Evolutionary conservation across 2,113 vertebrate genomes (phyloP).

Genomic region (Holacanthus passer): DNA sequence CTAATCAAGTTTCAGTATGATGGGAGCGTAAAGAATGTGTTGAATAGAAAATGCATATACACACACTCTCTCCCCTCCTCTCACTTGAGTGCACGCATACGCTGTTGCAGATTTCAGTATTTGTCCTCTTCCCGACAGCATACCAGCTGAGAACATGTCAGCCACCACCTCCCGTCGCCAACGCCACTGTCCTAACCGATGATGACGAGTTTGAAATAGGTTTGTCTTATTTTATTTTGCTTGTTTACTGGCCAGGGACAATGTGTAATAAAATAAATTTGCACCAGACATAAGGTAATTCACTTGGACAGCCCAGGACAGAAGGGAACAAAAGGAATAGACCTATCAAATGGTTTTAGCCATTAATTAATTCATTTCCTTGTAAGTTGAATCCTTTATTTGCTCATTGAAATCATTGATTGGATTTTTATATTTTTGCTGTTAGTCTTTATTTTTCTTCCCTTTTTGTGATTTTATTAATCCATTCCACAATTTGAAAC

Average conservation of each 20-base stretch:
- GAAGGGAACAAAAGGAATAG: not conserved
- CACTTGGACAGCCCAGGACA: conserved; percentile 8
- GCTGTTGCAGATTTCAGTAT: conserved; percentile 28
- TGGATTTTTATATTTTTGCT: not conserved
- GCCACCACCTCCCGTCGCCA: conserved; percentile 88
- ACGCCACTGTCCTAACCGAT: conserved; percentile 93
- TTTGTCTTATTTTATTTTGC: conserved; percentile 77
- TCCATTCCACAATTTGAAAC: not conserved
- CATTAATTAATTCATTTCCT: conserved; percentile 2
- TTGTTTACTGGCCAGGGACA: conserved; percentile 40
- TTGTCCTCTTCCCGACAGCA: conserved; percentile 81
- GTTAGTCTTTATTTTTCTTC: not conserved
- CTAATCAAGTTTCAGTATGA: conserved; percentile 50
- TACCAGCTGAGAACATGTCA: conserved; percentile 96
- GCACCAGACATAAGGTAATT: conserved; percentile 13
- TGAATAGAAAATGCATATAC: conserved; percentile 10
- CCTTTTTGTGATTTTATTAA: not conserved
- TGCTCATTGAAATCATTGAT: not conserved
- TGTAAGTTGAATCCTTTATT: not conserved
- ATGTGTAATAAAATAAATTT: conserved; percentile 32
- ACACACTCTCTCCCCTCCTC: not conserved
- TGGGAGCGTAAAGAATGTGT: conserved; percentile 23
- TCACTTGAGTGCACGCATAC: not conserved
- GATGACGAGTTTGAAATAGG: conserved; percentile 97
- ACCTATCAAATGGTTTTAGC: not conserved